Base-by-base conservation (phyloP, 2,797 vertebrate genomes). In the Synaphobranchus kaupii region DNA sequence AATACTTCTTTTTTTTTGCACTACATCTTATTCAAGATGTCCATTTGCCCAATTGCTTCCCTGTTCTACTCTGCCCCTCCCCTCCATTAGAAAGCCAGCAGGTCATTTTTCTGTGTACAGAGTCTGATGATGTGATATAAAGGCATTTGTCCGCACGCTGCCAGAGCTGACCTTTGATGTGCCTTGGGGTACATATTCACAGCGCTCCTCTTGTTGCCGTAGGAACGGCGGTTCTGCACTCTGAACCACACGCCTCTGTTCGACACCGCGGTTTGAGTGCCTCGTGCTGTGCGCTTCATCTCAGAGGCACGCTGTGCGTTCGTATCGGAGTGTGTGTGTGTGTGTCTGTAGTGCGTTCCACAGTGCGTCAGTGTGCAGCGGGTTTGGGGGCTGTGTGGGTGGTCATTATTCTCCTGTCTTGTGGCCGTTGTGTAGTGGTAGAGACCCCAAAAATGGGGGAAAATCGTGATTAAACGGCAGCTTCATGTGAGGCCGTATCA, bases 391-490 rank as follows among this genome's bases (percentile, higher is more conserved):
- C 12, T 54, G 52, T 10, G 28, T 58, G 9, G 58, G 20, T 47
- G 31, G 47, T 28, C 12, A 0, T 47, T 17, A 85, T 84, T 87
- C 85, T 44, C 56, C 20, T 34, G 86, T 85, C 89, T 91, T 66
- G 85, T 88, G 88, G 92, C 90, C 89, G 5, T 83, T 86, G 89
- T 89, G 86, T 92, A 89, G 91, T 86, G 83, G 54, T 86, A 28
- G 1, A 87, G 52, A 88, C 87, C 88, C 13, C n/a, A 87, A 58
- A 88, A 88, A 89, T 4, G 22, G 56, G 56, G 88, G 44, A 54
- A 31, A 86, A 86, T 88, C 13, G 5, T 87, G 88, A 94, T 93
- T 92, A 93, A 94, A 93, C 91, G 85, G 84, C 89, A 83, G 92
- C 90, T 92, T 93, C 90, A 92, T 90, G 90, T 71, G 9, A 28